These are phyloP conservation scores for Epicauta chinensis DNA, from an alignment of 1,140 invertebrate species.

Conservation along the genomic window DNA sequence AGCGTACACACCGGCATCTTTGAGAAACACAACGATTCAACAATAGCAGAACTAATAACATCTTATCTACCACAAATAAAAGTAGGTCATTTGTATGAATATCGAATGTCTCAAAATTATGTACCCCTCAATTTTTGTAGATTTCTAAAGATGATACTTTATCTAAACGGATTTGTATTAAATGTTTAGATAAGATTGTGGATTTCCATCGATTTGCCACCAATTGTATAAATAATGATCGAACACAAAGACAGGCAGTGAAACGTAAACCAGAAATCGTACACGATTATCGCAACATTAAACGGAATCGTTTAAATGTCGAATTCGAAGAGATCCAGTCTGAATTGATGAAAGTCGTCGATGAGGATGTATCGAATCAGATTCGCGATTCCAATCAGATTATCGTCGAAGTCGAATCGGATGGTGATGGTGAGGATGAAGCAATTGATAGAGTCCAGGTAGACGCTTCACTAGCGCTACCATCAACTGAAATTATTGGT, in stretches of 20 bases:
- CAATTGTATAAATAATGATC: conserved; percentile 17
- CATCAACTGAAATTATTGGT: no score
- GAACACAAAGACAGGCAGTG: conserved; percentile 6
- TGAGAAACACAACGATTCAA: conserved; percentile 15
- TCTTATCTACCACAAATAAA: conserved; percentile 23
- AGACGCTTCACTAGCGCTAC: no score
- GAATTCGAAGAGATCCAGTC: conserved; percentile 16
- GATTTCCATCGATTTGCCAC: conserved; percentile 18
- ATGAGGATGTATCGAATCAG: conserved; percentile 15
- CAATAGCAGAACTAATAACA: conserved; percentile 17
- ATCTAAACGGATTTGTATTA: conserved; percentile 29
- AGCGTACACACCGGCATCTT: conserved; percentile 14
- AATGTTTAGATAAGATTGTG: conserved; percentile 22
- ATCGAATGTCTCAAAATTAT: no score
- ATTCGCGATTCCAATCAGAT: conserved; percentile 16
- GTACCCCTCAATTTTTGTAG: conserved; percentile 19
- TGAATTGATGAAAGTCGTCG: conserved; percentile 22
- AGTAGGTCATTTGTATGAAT: conserved; percentile 11
- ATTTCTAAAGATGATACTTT: conserved; percentile 26
- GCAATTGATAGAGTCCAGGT: no score
- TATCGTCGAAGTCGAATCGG: conserved; percentile 13
- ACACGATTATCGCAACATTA: not conserved
- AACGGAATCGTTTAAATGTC: not conserved
- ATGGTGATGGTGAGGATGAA: conserved; percentile 7
- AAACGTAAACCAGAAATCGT: conserved; percentile 3